Conservation (phyloP, 1,140 invertebrate genomes). For the Berghia stephanieae region DNA sequence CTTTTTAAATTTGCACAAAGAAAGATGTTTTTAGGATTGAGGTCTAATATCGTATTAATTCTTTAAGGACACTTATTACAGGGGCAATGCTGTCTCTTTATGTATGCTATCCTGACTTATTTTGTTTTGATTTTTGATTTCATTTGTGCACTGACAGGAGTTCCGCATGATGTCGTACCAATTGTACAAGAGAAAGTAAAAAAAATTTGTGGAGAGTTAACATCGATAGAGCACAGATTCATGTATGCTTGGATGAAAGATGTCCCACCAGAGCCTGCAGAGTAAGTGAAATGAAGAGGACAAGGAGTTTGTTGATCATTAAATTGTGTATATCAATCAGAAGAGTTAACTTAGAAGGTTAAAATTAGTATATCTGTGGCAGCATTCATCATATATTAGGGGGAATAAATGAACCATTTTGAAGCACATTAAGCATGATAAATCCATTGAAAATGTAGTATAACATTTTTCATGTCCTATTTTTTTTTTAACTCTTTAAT, state of each 20-base stretch:
- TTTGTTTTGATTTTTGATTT: no score
- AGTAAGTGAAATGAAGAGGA: constrained; percentile 33
- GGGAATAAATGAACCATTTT: no score
- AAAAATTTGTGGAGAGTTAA: constrained; percentile 42
- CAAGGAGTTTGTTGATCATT: not conserved
- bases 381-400: no score
- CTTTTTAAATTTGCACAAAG: no score
- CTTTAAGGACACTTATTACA: no score
- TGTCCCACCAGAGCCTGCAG: constrained; percentile 38
- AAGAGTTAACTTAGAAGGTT: no score
- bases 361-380: not conserved
- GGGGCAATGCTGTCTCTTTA: no score
- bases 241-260: constrained; percentile 53
- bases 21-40: no score
- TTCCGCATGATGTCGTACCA: constrained; percentile 48
- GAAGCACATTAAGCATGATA: no score
- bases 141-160: constrained; percentile 39
- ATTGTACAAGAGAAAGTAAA: constrained; percentile 39
- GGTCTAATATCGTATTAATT: no score
- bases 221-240: constrained; percentile 44
- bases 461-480: not conserved
- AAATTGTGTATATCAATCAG: not conserved
- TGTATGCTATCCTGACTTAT: no score
- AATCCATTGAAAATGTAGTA: not conserved
- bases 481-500: constrained; percentile 1